Percentiles rank a stretch among this genome's conserved stretches.
Evolutionary conservation across 2,113 vertebrate species (phyloP).

Genomic region (Corythornis madagascariensis): DNA sequence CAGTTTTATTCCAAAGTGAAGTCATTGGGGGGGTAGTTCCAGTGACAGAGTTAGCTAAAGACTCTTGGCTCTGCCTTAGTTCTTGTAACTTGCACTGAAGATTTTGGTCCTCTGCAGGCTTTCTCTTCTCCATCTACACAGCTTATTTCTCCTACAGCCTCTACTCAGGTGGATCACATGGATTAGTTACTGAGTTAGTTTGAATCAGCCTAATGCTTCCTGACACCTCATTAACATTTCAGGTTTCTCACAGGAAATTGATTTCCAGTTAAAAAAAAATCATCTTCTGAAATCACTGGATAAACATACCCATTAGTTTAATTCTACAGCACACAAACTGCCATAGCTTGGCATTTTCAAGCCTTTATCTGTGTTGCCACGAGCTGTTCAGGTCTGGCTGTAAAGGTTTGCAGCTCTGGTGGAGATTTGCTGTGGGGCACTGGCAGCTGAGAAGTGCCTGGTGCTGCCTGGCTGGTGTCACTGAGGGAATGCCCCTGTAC

Average conservation of each 20-base stretch:
- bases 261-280: neutral
- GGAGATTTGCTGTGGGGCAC: neutral
- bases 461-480: neutral
- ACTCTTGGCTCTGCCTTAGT: neutral
- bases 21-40: neutral
- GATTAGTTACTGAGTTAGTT: neutral
- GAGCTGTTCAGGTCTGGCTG: neutral
- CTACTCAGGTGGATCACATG: neutral
- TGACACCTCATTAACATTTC: neutral
- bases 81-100: neutral
- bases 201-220: neutral
- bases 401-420: neutral
- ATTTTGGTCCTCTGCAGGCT: neutral
- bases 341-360: neutral
- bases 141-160: neutral
- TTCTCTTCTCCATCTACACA: neutral
- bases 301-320: neutral
- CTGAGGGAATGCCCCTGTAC: neutral
- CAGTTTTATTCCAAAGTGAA: neutral
- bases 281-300: neutral
- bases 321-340: neutral
- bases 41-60: neutral
- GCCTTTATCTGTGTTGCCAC: accelerated
- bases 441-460: neutral
- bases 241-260: neutral